A percentile compares a stretch with the other conserved stretches of the same genome.
phyloP scores from a whole-genome alignment of 2,113 vertebrate species.

The Hippocampus abdominalis region DNA sequence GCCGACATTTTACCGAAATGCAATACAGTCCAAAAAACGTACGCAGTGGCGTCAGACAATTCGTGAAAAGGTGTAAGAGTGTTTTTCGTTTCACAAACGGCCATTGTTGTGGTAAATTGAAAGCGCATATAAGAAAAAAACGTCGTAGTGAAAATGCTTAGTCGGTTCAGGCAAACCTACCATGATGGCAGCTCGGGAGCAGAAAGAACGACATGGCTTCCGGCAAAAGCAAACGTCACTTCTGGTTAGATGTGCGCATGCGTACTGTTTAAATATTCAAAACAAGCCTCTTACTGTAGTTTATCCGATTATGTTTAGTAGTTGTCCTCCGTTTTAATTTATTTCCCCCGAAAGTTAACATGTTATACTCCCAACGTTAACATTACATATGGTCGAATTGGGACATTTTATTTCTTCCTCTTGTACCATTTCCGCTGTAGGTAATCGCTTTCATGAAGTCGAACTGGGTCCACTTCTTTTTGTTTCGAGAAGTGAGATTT shows the following conservation, averaged over 20 bases:
- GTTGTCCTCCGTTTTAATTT: neutral
- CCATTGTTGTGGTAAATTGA: accelerated
- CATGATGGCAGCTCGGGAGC: constrained; percentile 71
- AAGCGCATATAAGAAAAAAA: neutral
- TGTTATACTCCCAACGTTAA: neutral
- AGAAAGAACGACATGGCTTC: constrained; percentile 71
- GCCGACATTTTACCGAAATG: constrained; percentile 25
- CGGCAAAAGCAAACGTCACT: constrained; percentile 44
- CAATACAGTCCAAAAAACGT: neutral
- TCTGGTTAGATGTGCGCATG: constrained; percentile 55
- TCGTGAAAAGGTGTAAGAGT: accelerated
- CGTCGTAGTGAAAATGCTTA: neutral
- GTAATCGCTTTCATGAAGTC: neutral
- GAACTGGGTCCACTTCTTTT: neutral
- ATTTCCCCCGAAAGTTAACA: neutral
- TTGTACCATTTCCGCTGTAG: neutral
- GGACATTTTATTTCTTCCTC: neutral
- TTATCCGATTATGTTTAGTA: neutral
- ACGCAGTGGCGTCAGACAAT: accelerated
- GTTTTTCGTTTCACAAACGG: neutral
- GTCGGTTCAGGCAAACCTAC: constrained; percentile 59
- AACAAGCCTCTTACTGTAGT: neutral
- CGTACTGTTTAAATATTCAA: constrained; percentile 10
- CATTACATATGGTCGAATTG: neutral
- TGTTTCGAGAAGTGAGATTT: neutral